Base-by-base conservation (phyloP, 1,140 invertebrate genomes). In the Chironomus tepperi region DNA sequence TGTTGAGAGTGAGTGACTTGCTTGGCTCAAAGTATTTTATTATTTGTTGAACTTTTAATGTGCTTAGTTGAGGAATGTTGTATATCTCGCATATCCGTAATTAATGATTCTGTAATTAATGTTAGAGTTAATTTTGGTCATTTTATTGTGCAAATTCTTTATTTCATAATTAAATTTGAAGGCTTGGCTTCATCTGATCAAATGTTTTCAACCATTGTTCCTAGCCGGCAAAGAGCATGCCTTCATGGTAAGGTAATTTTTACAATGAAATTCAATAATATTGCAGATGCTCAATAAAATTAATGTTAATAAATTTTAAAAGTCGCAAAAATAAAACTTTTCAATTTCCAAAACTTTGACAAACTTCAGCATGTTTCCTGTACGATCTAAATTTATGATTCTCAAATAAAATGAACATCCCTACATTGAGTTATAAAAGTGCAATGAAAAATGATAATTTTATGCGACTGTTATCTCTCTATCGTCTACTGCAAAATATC, bases 381-480 rank as follows among this genome's bases (percentile, higher is more conserved):
- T 34, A 34, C 24, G 5, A 34, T 34, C 1, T 12, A 57, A 57
- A 57, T 57, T 57, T 57, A 57, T 57, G 12, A 57, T 57, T 57
- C 15, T 57, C 47, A 34, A 34, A 34, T 34, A 34, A 34, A 34
- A 34, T 34, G 24, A 34, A 34, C 47, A n/a, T 57, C 47, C 47
- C 47, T 57, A 57, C n/a, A 1, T 34, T 34, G 2, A 34, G 24
- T 34, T 34, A 34, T 2, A 34, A 34, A 34, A 34, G 5, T 34
- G 24, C 24, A 57, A n/a, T 57, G 47, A 15, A 57, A 57, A 57
- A 57, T 70, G 19, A 21, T 70, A 21, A 70, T 70, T 70, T 70
- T 70, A 70, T 70, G 65, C 65, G 65, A 70, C 16, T 70, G 16
- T 70, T 70, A 70, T 70, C 65, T 70, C 16, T 8, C 19, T 18